Evolutionary conservation across 2,113 vertebrate species (phyloP), one percentile per base, ranked within the genome.

Genomic region (Nycticryphes semicollaris): DNA sequence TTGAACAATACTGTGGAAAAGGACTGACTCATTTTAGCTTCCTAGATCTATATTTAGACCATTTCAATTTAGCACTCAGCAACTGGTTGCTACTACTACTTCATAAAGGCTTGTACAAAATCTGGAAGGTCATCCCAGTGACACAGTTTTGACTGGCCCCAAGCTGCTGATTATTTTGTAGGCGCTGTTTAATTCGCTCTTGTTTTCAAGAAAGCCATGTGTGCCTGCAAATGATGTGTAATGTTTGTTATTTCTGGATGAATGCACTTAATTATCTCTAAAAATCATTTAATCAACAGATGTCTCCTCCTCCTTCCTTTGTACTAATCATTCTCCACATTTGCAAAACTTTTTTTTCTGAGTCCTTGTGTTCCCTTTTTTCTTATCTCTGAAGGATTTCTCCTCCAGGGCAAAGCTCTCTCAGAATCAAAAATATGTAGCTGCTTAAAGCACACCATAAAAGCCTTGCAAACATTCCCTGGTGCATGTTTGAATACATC

Each of bases 181-280:
- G 89, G 37, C 39, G 88, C 93, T 87, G 39, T 98, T 96, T 96
- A 93, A 97, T 94, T 95, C 94, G 96, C 84, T 97, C 94, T 96
- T 97, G 92, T 97, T 98, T 97, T 97, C 92, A 97, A 94, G 94
- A 97, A 97, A 97, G 72, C 82, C 93, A 94, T 94, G 89, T 97
- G 91, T 97, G 96, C 89, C 90, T 97, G 89, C 93, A 97, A 97
- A 98, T 22, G 43, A 97, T 97, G 68, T 97, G 84, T 94, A 98
- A 97, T 98, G 95, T 97, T 98, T 98, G 88, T 97, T 98, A 96
- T 98, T 97, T 97, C 97, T 98, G 97, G 97, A 97, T 98, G 97
- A 98, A 97, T 98, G 97, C 97, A 97, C 96, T 98, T 98, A 98
- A 98, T 98, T 98, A 97, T 98, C 97, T 97, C 95, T 97, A 96